Evolutionary conservation across 1,140 invertebrate species (phyloP), one percentile per base, ranked within the genome.

Genomic region (Drosophila navojoa): DNA sequence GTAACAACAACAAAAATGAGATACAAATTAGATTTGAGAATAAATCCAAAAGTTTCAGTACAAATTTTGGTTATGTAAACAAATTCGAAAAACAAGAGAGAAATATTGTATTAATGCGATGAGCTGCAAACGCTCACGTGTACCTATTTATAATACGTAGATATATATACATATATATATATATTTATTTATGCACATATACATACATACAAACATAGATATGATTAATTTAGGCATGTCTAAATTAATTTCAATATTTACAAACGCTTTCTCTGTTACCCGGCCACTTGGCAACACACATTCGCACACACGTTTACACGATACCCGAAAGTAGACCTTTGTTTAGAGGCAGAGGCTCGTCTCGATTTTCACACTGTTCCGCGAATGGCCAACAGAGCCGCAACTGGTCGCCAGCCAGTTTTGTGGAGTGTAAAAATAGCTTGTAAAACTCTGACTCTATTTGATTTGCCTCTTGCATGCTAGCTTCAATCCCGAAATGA

Each of bases 61-160:
- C 40, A 11, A 49, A 32, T 68, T 78, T 75, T 79, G 79, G 71
- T 86, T 86, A 86, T 89, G 84, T 73, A 86, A 86, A 86, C 84
- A 78, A 52, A 45, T 29, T 25, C 35, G 52, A 29, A 11, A 38
- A 16, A 38, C 10, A 38, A 10, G 69, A 45, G 57, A 59, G 50
- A 68, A 70, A 69, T 60, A 62, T 66, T 16, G n/a, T 45, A 27
- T 27, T 25, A n/a, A 38, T 55, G 35, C 35, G 10, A 38, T 3
- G 32, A 10, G 32, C 32, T 9, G 32, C 32, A 35, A 35, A 10
- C 35, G 13, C 35, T 38, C 35, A 38, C 35, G 35, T 38, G 35
- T 38, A 11, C 9, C 35, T 38, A 38, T 38, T 38, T 38, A 38
- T 38, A 38, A 38, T 38, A 11, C 35, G 15, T 44, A 44, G 16